phyloP scores from a whole-genome alignment of 2,888 invertebrate species.

The Agrypnus murinus region DNA sequence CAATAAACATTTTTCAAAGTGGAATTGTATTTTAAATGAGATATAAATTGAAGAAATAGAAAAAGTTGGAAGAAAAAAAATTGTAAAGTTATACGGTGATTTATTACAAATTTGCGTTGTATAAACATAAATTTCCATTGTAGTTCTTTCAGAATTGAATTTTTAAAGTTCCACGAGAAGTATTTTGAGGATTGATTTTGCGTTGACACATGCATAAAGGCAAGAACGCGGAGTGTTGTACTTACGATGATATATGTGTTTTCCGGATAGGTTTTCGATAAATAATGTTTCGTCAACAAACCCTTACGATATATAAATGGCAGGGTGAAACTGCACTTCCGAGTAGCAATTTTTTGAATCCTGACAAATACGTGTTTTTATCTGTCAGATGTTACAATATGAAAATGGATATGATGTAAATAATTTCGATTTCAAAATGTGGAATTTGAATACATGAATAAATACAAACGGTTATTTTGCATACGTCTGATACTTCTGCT shows the following conservation, averaged over 20 bases:
- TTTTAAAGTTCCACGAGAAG: constrained; percentile 34
- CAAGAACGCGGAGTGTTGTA: constrained; percentile 49
- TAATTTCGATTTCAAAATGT: constrained; percentile 48
- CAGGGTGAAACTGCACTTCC: constrained; percentile 44
- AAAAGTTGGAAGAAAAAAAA: not conserved
- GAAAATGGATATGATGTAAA: constrained; percentile 38
- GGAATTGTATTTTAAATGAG: no score
- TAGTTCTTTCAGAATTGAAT: constrained; percentile 26
- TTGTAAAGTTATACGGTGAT: constrained; percentile 3
- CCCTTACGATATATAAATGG: constrained; percentile 51
- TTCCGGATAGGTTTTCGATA: constrained; percentile 50
- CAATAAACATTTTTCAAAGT: no score
- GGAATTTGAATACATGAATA: constrained; percentile 47
- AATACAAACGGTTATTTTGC: constrained; percentile 39
- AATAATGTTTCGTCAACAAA: constrained; percentile 55
- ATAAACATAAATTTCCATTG: constrained; percentile 29
- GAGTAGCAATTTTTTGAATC: constrained; percentile 46
- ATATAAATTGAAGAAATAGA: no score
- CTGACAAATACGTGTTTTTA: constrained; percentile 50
- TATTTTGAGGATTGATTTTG: constrained; percentile 47
- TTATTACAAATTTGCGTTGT: constrained; percentile 19
- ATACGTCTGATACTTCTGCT: constrained; percentile 27
- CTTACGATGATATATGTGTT: constrained; percentile 52
- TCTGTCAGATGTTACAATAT: constrained; percentile 44
- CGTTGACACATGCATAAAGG: constrained; percentile 47